Evolutionary conservation across 2,888 invertebrate genomes (phyloP).

Genomic region (Sinohyriopsis cumingii): DNA sequence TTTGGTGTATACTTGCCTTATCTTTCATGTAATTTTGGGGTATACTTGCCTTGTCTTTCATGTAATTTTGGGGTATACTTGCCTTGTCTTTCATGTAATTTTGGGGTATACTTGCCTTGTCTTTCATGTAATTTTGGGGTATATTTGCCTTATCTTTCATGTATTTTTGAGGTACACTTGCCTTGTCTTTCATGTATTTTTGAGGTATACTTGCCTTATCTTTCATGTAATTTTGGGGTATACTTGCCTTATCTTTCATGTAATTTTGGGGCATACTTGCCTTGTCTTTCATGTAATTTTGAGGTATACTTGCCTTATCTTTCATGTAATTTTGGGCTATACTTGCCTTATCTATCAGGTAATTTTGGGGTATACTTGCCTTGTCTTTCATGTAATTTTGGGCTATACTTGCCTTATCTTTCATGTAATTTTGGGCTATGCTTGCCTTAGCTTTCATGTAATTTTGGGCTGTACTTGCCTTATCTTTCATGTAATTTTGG

Average conservation of each 20-base stretch:
- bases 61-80: slow-evolving; percentile 1
- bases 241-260: not conserved
- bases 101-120: too few relatives aligned
- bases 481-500: slow-evolving; percentile 78
- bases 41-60: not conserved
- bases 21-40: slow-evolving; percentile 78
- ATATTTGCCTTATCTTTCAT: slow-evolving; percentile 79
- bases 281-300: slow-evolving; percentile 79
- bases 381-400: not conserved
- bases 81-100: slow-evolving; percentile 79
- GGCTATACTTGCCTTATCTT: slow-evolving; percentile 78
- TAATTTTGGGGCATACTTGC: slow-evolving; percentile 31
- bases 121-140: not conserved
- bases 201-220: slow-evolving; percentile 77
- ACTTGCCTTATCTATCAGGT: slow-evolving; percentile 79
- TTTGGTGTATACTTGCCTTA: slow-evolving; percentile 71
- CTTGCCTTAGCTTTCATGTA: not conserved
- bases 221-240: too few relatives aligned
- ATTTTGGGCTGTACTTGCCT: slow-evolving; percentile 66
- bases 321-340: not conserved
- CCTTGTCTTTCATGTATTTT: not conserved
- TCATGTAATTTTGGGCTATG: not conserved
- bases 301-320: too few relatives aligned
- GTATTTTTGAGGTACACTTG: too few relatives aligned
- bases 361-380: too few relatives aligned